Conservation (phyloP, 2,888 invertebrate genomes). For the Anthophora plumipes region DNA sequence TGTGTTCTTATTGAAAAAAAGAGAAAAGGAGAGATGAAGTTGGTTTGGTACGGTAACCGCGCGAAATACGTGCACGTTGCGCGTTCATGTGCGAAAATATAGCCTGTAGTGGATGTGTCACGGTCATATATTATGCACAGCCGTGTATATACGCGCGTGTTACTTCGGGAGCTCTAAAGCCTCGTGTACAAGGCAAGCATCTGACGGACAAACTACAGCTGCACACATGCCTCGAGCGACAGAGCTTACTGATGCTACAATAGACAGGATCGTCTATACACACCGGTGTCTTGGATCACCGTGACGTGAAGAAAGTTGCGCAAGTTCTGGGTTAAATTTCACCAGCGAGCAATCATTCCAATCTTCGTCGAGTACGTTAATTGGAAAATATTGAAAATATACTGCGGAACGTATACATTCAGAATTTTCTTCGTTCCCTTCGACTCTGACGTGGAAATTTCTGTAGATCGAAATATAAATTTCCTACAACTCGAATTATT, state of each 20-base stretch:
- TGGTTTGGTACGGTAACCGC: background rate
- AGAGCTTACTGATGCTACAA: constrained; percentile 32
- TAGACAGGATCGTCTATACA: background rate
- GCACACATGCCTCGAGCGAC: constrained; percentile 45
- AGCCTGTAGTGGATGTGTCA: constrained; percentile 11
- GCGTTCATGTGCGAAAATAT: constrained; percentile 36
- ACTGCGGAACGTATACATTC: too few relatives aligned
- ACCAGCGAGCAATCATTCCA: too few relatives aligned
- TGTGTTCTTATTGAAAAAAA: background rate
- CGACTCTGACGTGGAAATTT: too few relatives aligned
- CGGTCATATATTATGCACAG: constrained; percentile 45
- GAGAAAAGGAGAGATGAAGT: too few relatives aligned
- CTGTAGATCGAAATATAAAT: too few relatives aligned
- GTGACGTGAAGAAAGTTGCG: too few relatives aligned
- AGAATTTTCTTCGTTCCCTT: too few relatives aligned
- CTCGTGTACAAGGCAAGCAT: constrained; percentile 27
- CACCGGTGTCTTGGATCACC: constrained; percentile 9
- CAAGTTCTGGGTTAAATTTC: too few relatives aligned
- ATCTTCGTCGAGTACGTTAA: too few relatives aligned
- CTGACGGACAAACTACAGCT: constrained; percentile 51
- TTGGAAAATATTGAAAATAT: too few relatives aligned
- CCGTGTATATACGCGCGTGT: constrained; percentile 17
- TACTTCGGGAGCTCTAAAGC: constrained; percentile 43
- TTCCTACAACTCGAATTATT: too few relatives aligned
- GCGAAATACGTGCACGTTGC: background rate